Percentiles rank a stretch among this genome's conserved stretches.
These are phyloP conservation scores for Mus musculus DNA, from an alignment of 2,113 vertebrate genomes.

Conservation along the genomic window GRCm39 chr6:148745501-148746000, in stretches of 20 bases:
- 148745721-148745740: not conserved
- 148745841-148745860: conserved; percentile 39
- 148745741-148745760: conserved; percentile 11
- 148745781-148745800: conserved; percentile 13
- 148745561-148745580: not conserved
- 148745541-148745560: not conserved
- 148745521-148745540: not conserved
- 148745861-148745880: conserved; percentile 38
- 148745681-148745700: not conserved
- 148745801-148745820: not conserved
- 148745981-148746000: not conserved
- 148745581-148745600: not conserved
- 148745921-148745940: not conserved
- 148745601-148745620: not conserved
- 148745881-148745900: not conserved
- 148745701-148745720: not conserved
- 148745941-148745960: not conserved
- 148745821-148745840: conserved; percentile 22
- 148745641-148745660: not conserved
- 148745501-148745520: not conserved
- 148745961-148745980: not conserved
- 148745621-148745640: not conserved
- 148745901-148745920: not conserved
- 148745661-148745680: not conserved
- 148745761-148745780: not conserved